phyloP scores from a whole-genome alignment of 2,797 vertebrate genomes.

The Aselliscus stoliczkanus region DNA sequence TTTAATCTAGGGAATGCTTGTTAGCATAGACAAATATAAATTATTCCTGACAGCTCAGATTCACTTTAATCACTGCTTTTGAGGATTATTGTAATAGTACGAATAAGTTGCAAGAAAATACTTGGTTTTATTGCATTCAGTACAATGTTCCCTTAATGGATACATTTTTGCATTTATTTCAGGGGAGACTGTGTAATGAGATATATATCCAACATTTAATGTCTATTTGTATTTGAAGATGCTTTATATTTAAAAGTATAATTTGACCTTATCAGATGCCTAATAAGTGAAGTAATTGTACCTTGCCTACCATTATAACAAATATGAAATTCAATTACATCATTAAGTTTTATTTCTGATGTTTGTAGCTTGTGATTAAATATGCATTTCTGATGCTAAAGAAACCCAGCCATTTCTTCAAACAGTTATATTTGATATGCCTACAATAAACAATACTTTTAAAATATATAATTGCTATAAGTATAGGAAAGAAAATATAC shows the following conservation, averaged over 20 bases:
- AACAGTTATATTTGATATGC: slow-evolving; percentile 39
- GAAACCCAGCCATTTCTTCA: slow-evolving; percentile 12
- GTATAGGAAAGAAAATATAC: not conserved
- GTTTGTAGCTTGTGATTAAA: slow-evolving; percentile 46
- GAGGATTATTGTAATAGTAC: slow-evolving; percentile 31
- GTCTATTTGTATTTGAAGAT: slow-evolving; percentile 55
- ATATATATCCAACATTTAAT: slow-evolving; percentile 30
- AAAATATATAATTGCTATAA: not conserved
- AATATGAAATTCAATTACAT: slow-evolving; percentile 63
- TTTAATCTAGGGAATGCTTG: not conserved
- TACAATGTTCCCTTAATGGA: slow-evolving; percentile 29
- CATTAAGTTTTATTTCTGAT: slow-evolving; percentile 66
- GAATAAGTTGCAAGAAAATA: slow-evolving; percentile 42
- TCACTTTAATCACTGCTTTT: slow-evolving; percentile 46
- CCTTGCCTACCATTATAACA: slow-evolving; percentile 59
- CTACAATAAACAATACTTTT: not conserved
- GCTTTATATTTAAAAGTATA: slow-evolving; percentile 66
- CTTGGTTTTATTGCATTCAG: slow-evolving; percentile 28
- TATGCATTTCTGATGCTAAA: slow-evolving; percentile 45
- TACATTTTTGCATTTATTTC: slow-evolving; percentile 46
- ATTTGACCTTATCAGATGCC: slow-evolving; percentile 63
- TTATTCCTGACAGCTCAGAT: not conserved
- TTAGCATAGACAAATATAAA: not conserved
- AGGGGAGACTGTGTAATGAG: slow-evolving; percentile 30
- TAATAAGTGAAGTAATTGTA: slow-evolving; percentile 63